Base-by-base conservation (phyloP, 2,797 vertebrate species). In the Hydrolagus colliei region DNA sequence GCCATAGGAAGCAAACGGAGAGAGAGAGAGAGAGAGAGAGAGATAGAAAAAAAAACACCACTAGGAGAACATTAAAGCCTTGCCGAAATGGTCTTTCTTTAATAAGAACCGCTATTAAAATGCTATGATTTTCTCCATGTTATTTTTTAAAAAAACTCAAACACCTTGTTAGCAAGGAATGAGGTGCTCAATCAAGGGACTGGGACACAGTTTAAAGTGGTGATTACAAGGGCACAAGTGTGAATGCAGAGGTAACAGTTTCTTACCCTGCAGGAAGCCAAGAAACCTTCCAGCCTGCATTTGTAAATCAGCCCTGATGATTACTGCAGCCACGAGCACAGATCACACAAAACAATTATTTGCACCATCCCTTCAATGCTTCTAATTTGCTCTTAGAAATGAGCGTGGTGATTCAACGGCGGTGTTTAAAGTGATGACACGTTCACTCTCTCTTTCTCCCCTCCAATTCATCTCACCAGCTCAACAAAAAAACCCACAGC, bases 291-390 rank as follows among this genome's bases (percentile, higher is more conserved):
- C 96, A 96, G 96, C 95, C 96, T 97, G 95, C 97, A 96, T 98
- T 98, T 98, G 96, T 97, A 97, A 99, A 99, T 98, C 97, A 98
- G 96, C 94, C 95, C 96, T 93, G 95, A 96, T 98, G 97, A 98
- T 97, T 98, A 97, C 96, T 95, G 95, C 95, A 97, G 94, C 95
- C 95, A 95, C 96, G 91, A 91, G 92, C 90, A 91, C 92, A 91
- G 92, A 96, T 96, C 95, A 96, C 95, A 96, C 92, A 96, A 97
- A 98, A 97, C 96, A 97, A 98, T 98, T 96, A 97, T 97, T 96
- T 95, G 93, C 94, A 94, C 93, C 82, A 87, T 91, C 93, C 92
- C 92, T 93, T 92, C 92, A 90, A 89, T 90, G 78, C 90, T 93
- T 94, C 93, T 94, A 93, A 94, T 94, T 93, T 94, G 91, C 90